Evolutionary conservation across 2,113 vertebrate species (phyloP), one percentile per base, ranked within the genome.

Genomic region (Paradisaea rubra): DNA sequence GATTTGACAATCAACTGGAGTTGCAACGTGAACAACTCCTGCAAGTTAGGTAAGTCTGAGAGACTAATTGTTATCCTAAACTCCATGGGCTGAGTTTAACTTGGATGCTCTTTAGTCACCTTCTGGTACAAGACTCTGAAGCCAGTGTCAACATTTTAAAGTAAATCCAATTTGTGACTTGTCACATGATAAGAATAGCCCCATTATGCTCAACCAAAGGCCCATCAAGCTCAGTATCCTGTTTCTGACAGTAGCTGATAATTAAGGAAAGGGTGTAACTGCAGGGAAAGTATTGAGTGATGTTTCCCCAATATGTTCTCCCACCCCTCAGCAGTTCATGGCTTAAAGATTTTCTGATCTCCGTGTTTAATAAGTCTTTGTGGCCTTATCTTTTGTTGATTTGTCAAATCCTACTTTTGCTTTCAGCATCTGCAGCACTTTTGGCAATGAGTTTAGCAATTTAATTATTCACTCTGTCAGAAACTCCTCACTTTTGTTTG

Each of bases 141-240:
- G 95, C 95, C 94, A 95, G 85, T 49, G 80, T 94, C 93, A 95
- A 96, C 85, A 93, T 78, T 88, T 88, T n/a, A 63, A 91, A 95
- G 30, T 78, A 64, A 80, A 83, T 56, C 35, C 60, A 82, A 1
- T 88, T 78, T 20, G 11, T 15, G 56, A 64, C 53, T 56, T 88
- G 76, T 88, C 91, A 69, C 56, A 47, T 74, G 63, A 18, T 50
- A 84, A 93, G 91, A 93, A 93, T 69, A 90, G 72, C 16, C 53
- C 80, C 68, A 93, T 96, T 95, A 96, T 92, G 56, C 71, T 63
- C 28, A 47, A 15, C 74, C 79, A 42, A 80, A 80, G 54, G 45
- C 54, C 68, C 69, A 59, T 64, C 9, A 5, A 88, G 59, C 39
- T 92, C 82, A 37, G 83, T n/a, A 96, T 96, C 96, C 96, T 95